Evolutionary conservation across 37 sponge, comb jelly and placozoan species (phyloP).

Genomic region (Corticium candelabrum): DNA sequence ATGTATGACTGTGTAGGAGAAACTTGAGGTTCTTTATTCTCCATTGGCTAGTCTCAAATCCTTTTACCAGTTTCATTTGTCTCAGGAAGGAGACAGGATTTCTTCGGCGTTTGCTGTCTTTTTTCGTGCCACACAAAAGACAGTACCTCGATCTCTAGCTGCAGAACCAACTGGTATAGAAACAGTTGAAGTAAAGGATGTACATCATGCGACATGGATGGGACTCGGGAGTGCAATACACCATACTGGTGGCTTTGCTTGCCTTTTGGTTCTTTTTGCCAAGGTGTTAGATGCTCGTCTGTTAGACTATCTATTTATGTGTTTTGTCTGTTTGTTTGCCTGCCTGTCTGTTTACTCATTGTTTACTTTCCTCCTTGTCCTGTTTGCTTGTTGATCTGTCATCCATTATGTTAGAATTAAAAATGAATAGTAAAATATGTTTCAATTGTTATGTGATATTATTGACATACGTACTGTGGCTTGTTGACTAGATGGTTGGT

Average conservation of each 20-base stretch:
- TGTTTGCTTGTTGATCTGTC: too few relatives aligned
- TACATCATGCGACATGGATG: background rate
- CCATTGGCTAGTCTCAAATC: background rate
- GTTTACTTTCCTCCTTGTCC: too few relatives aligned
- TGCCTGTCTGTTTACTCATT: too few relatives aligned
- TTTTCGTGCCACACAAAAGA: background rate
- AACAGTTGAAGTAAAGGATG: background rate
- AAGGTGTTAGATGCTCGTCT: too few relatives aligned
- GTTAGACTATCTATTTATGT: too few relatives aligned
- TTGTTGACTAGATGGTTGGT: too few relatives aligned
- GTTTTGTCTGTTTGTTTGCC: too few relatives aligned
- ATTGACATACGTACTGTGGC: too few relatives aligned
- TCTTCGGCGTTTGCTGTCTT: background rate
- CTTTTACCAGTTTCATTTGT: background rate
- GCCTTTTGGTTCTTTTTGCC: background rate
- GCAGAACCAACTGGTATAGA: background rate
- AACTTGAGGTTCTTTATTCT: background rate
- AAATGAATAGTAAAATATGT: too few relatives aligned
- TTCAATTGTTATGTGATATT: too few relatives aligned
- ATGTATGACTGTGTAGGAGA: too few relatives aligned
- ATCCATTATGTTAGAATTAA: too few relatives aligned
- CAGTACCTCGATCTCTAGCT: background rate
- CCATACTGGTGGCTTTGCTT: background rate
- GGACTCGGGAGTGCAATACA: background rate
- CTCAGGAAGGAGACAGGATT: background rate